Evolutionary conservation across 1,140 invertebrate genomes (phyloP), one percentile per base, ranked within the genome.

Genomic region (Drosophila funebris): DNA sequence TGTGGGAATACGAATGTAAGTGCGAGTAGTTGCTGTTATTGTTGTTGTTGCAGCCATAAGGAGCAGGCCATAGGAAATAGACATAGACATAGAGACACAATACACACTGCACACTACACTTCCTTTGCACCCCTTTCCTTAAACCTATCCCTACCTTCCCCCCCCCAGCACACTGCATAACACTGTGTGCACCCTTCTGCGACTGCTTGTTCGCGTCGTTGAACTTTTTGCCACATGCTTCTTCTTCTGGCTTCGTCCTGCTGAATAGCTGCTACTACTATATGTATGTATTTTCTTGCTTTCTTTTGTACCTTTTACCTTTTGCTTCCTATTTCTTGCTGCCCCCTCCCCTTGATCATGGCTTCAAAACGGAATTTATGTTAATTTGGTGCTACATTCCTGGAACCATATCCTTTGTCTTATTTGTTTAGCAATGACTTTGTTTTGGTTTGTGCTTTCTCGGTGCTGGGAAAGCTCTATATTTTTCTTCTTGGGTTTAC

Each of bases 211-310:
- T 60, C 31, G 64, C 70, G 80, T 84, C 80, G 80, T 79, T 84
- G 80, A 84, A 79, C 80, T 79, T 84, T 84, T 84, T 85, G 81
- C 80, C 57, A 84, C 80, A 68, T 73, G 68, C 63, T 79, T 64
- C 68, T 29, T 43, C 8, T 20, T 36, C 33, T 18, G 39, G 18
- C 43, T 4, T 8, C 14, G 2, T 22, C 18, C 43, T 22, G 1
- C 18, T n/a, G 8, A 50, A 27, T 50, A 11, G 46, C 27, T 4
- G 2, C 8, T 7, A n/a, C 24, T 36, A 33, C 4, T 33, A 33
- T 9, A 6, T 6, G n/a, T 36, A 5, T 36, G 4, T 36, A 36
- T 36, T 36, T 36, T 36, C 14, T 18, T 31, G 46, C 14, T 50
- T 50, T 31, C 8, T 33, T 50, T 52, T 52, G 48, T 31, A 31